Percentiles rank a stretch among this genome's conserved stretches.
Evolutionary conservation across 1,140 invertebrate species (phyloP).

Genomic region (Leucophenga varia): DNA sequence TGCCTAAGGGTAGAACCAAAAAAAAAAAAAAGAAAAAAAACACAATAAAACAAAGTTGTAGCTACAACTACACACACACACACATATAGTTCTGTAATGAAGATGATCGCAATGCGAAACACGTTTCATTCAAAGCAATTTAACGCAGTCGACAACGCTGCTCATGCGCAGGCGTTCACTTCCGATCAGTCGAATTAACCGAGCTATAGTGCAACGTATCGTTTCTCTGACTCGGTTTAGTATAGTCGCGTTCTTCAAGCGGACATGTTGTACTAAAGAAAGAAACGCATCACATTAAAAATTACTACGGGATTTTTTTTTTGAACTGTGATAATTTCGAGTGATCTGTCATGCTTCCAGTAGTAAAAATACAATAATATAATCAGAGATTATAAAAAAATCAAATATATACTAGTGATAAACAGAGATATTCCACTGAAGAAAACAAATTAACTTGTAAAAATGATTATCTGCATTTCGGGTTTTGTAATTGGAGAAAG

Average conservation of each 20-base stretch:
- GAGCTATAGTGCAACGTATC: too few relatives aligned
- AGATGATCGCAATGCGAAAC: slow-evolving; percentile 29
- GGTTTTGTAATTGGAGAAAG: slow-evolving; percentile 67
- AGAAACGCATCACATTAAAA: too few relatives aligned
- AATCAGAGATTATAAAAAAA: too few relatives aligned
- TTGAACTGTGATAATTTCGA: too few relatives aligned
- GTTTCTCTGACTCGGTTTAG: slow-evolving; percentile 51
- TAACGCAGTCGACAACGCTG: slow-evolving; percentile 2
- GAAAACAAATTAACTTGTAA: slow-evolving; percentile 9
- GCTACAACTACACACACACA: slow-evolving; percentile 7
- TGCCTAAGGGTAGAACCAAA: slow-evolving; percentile 7
- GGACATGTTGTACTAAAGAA: slow-evolving; percentile 35
- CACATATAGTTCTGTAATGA: slow-evolving; percentile 11
- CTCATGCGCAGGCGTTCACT: background rate
- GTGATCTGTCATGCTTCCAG: too few relatives aligned
- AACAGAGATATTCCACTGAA: too few relatives aligned
- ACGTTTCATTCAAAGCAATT: slow-evolving; percentile 24
- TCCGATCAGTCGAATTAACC: slow-evolving; percentile 7
- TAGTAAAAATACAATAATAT: too few relatives aligned
- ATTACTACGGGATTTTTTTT: too few relatives aligned
- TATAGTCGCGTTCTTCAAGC: slow-evolving; percentile 40
- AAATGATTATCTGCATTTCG: slow-evolving; percentile 68
- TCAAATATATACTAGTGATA: too few relatives aligned
- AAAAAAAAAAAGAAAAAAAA: slow-evolving; percentile 6
- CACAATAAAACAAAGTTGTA: too few relatives aligned